Base-by-base conservation (phyloP, 2,888 invertebrate species). In the Oligia fasciuncula region DNA sequence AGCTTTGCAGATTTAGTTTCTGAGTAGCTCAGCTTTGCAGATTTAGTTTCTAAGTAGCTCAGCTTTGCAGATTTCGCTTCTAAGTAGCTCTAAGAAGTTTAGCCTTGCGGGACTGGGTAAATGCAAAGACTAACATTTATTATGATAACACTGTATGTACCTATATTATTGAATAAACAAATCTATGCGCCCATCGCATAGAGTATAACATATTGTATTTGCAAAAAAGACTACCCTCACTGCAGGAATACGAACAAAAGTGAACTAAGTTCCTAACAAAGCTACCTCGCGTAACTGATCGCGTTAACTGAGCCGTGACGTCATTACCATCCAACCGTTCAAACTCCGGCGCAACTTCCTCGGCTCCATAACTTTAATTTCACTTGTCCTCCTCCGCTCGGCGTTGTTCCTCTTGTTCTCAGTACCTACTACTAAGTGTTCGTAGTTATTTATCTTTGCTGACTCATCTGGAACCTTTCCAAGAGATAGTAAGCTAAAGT, bases 361-460 rank as follows among this genome's bases (percentile, higher is more conserved):
- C 65, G 46, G 40, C 46, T 35, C 70, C 60, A 68, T 49, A 57
- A 71, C 71, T 78, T 78, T 65, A 65, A 60, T 66, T 67, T 72
- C 17, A 8, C 57, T 73, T 43, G 66, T 71, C 57, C 46, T 65
- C 17, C 70, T 49, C 29, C 5, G 14, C 46, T 51, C 54, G 13
- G 19, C 6, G 35, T 63, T 35, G 69, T 57, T 57, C 35, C 13
- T 40, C 65, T 78, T 49, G 72, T 57, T 57, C 40, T 23, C 29
- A 14, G 35, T 40, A 77, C 70, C 65, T 6, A 62, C 4, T 57
- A 51, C 17, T 66, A 19, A 35, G n/a, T 63, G 6, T 29, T 49
- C 23, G 17, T 54, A 65, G 23, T 51, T 68, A 35, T 75, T 60
- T 43, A 35, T 35, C 29, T 46, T 13, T 29, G 29, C 19, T 65